A percentile compares a stretch with the other conserved stretches of the same genome.
Evolutionary conservation across 2,797 vertebrate genomes (phyloP).

Genomic region (Acanthiza pusilla): DNA sequence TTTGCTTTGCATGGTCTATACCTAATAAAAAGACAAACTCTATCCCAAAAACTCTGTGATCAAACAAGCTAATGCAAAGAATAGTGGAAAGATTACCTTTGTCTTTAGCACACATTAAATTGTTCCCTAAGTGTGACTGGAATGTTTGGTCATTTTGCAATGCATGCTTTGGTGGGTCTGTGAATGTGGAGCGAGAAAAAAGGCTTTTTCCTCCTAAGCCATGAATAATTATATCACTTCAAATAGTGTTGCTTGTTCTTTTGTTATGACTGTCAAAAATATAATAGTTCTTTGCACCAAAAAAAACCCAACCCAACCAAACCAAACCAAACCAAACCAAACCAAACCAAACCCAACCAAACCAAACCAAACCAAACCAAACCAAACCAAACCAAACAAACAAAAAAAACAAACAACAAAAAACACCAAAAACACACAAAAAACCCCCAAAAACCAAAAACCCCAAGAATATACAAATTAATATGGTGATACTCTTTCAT

Average conservation of each 20-base stretch:
- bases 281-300: neutral
- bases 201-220: neutral
- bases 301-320: neutral
- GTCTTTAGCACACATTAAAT: neutral
- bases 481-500: neutral
- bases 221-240: constrained; percentile 3
- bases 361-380: too few species aligned
- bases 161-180: neutral
- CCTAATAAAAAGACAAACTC: neutral
- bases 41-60: neutral
- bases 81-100: neutral
- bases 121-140: neutral
- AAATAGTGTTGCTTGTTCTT: neutral
- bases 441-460: too few species aligned
- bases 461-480: neutral
- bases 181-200: neutral
- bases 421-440: too few species aligned
- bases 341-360: too few species aligned
- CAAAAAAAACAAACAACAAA: too few species aligned
- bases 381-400: too few species aligned
- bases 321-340: too few species aligned
- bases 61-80: neutral
- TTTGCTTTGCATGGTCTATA: neutral
- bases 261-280: constrained; percentile 3
- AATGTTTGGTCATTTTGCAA: neutral